Evolutionary conservation across 2,888 invertebrate genomes (phyloP), one percentile per base, ranked within the genome.

Genomic region (Dicycla oo): DNA sequence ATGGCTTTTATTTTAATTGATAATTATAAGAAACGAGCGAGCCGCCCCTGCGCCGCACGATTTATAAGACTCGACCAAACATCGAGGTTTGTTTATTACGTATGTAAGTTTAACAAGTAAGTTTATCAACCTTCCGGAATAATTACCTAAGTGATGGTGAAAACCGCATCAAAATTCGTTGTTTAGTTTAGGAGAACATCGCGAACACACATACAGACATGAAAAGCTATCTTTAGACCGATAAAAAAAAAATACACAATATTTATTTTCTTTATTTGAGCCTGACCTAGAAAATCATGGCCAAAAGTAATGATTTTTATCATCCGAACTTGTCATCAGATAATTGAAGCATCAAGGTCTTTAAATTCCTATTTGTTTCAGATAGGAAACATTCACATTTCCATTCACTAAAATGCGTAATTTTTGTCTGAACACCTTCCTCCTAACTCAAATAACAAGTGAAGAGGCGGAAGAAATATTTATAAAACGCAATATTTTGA

Each of bases 391-490:
- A 47, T 26, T 61, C n/a, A n/a, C n/a, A n/a, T n/a, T n/a, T n/a
- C n/a, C n/a, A n/a, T n/a, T 40, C 18, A 13, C 54, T 30, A n/a
- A 51, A 73, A 51, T 73, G 74, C 76, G 76, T 80, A 79, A 18
- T 45, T 58, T 68, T 73, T 38, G 1, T 51, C 34, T 73, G 20
- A 34, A 23, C 62, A 62, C 61, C 72, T 78, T 53, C 15, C 40
- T 51, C 1, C 1, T 2, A 26, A 11, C 13, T 30, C 34, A 63
- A 78, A 63, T 58, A 57, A 30, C 18, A 63, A 15, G 5, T 20
- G 30, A 47, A 45, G 78, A 78, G 5, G 58, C 63, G 47, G 63
- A 79, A 79, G 63, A 62, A 57, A 67, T 79, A 40, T 54, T 60
- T 45, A 10, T 51, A n/a, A 38, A 58, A 51, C 47, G 11, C 23